Evolutionary conservation across 2,888 invertebrate species (phyloP).

Genomic region (Saturnia japonica): DNA sequence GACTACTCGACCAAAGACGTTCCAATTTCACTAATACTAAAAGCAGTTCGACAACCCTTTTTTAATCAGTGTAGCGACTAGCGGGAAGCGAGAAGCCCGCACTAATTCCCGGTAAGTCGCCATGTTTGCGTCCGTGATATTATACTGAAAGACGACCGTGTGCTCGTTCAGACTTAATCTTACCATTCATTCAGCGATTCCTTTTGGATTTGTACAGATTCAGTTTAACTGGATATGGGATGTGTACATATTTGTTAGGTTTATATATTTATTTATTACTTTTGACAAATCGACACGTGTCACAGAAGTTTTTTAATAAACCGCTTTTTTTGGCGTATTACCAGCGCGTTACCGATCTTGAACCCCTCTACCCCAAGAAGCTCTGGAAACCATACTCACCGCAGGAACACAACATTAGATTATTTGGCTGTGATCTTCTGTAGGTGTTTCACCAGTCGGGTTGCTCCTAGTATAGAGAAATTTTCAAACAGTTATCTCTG

Average conservation of each 20-base stretch:
- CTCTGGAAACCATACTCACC: no score
- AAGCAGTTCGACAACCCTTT: constrained; percentile 25
- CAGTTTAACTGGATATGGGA: constrained; percentile 6
- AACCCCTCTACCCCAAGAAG: no score
- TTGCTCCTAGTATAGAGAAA: no score
- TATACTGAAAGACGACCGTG: constrained; percentile 26
- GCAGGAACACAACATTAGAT: no score
- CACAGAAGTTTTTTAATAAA: background rate
- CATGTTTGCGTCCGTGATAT: constrained; percentile 33
- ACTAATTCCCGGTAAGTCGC: constrained; percentile 35
- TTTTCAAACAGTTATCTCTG: no score
- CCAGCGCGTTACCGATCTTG: no score
- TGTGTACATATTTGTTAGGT: background rate
- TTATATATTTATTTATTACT: no score
- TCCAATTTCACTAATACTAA: constrained; percentile 5
- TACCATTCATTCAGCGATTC: constrained; percentile 26
- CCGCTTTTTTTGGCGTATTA: no score
- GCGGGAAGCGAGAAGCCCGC: constrained; percentile 26
- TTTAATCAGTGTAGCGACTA: constrained; percentile 31
- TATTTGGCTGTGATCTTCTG: no score
- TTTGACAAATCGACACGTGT: background rate
- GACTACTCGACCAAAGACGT: background rate
- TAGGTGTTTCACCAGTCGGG: no score
- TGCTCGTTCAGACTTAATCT: constrained; percentile 28
- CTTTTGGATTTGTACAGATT: background rate